Conservation (phyloP, 2,888 invertebrate genomes). For the Campopleginae sp. region DNA sequence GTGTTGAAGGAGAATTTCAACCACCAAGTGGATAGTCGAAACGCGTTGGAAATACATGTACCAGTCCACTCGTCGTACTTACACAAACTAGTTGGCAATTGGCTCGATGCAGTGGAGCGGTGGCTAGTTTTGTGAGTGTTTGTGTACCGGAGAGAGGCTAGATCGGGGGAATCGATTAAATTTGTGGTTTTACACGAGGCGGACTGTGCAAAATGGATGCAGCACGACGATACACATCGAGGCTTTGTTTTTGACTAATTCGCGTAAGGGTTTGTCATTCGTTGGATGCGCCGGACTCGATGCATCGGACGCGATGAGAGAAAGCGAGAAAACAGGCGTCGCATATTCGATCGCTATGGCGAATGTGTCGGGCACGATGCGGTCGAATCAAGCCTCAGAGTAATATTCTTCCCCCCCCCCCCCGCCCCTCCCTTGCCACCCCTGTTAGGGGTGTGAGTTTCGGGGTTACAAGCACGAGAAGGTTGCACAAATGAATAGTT, state of each 20-base stretch:
- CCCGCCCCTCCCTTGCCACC: neutral
- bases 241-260: neutral
- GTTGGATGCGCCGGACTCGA: neutral
- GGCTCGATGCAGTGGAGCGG: neutral
- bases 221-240: conserved; percentile 3
- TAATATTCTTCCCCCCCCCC: neutral
- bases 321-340: neutral
- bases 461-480: neutral
- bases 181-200: conserved; percentile 22
- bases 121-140: neutral
- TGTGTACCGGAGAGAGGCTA: neutral
- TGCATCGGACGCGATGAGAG: no score
- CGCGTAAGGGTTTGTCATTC: neutral
- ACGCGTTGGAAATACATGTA: neutral
- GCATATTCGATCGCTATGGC: neutral
- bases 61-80: conserved; percentile 5
- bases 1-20: conserved; percentile 15
- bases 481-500: neutral
- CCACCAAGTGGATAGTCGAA: conserved; percentile 4
- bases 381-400: neutral
- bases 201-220: neutral
- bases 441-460: neutral
- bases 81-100: neutral
- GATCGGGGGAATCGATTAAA: conserved; percentile 17
- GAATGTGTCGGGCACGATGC: neutral